A percentile compares a stretch with the other conserved stretches of the same genome.
These are phyloP conservation scores for Neoitamus cyanurus DNA, from an alignment of 2,888 invertebrate species.

Conservation along the genomic window DNA sequence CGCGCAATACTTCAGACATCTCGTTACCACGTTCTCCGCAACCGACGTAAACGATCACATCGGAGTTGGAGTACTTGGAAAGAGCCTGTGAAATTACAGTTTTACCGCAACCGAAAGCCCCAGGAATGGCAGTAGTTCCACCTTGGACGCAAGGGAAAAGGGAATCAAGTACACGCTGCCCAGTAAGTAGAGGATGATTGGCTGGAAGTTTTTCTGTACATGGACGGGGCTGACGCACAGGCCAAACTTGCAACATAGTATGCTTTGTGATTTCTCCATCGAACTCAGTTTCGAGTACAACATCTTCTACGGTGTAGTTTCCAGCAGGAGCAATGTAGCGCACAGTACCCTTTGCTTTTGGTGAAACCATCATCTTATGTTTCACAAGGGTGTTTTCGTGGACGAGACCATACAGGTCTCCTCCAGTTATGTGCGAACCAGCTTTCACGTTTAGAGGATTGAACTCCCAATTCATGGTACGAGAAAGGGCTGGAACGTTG, in stretches of 20 bases:
- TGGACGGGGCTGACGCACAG: conserved; percentile 97
- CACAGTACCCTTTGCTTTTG: conserved; percentile 95
- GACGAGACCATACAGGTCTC: conserved; percentile 95
- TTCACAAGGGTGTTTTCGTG: conserved; percentile 98
- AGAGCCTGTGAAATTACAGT: conserved; percentile 99
- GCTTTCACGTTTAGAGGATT: conserved; percentile 85
- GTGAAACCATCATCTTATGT: conserved; percentile 95
- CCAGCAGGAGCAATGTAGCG: conserved; percentile 94
- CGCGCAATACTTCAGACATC: conserved; percentile 99
- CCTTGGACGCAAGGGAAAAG: conserved; percentile 99
- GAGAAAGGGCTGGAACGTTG: conserved; percentile 90
- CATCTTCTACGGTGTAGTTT: conserved; percentile 92
- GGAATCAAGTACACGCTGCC: conserved; percentile 97
- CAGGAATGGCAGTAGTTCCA: conserved; percentile 98
- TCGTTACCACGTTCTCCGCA: conserved; percentile 99
- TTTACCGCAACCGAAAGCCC: conserved; percentile 99
- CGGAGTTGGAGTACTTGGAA: conserved; percentile 99
- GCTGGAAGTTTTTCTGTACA: conserved; percentile 98
- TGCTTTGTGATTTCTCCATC: conserved; percentile 93
- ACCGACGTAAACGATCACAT: conserved; percentile 99
- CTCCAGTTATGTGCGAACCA: conserved; percentile 98
- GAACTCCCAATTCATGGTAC: conserved; percentile 91
- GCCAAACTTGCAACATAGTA: conserved; percentile 99
- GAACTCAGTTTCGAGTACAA: conserved; percentile 98
- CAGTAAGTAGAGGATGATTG: conserved; percentile 97